Evolutionary conservation across 2,113 vertebrate genomes (phyloP).

Genomic region (Osmerus mordax): DNA sequence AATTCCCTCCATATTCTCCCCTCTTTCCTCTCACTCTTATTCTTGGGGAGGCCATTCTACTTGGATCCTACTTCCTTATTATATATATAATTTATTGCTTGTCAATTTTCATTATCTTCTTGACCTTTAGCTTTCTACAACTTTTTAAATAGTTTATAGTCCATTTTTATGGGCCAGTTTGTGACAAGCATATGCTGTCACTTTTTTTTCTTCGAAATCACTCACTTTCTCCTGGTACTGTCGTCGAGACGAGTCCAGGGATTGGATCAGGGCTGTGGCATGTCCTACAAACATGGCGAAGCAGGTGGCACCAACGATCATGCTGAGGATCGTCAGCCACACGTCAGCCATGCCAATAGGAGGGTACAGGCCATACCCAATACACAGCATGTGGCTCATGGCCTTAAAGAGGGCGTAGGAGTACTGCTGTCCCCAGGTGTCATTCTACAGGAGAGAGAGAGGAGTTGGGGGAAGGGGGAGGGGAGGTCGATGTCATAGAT

Average conservation of each 20-base stretch:
- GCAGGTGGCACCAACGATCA: slow-evolving; percentile 98
- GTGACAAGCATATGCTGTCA: neutral
- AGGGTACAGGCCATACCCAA: slow-evolving; percentile 94
- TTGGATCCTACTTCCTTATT: too few relatives aligned
- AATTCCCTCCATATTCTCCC: neutral
- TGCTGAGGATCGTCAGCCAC: slow-evolving; percentile 99
- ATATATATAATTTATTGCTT: too few relatives aligned
- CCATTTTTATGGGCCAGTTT: neutral
- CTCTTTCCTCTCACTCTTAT: neutral
- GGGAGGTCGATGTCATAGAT: too few relatives aligned
- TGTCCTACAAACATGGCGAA: slow-evolving; percentile 99
- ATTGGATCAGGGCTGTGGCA: slow-evolving; percentile 96
- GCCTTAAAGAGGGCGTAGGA: slow-evolving; percentile 97
- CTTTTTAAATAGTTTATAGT: neutral
- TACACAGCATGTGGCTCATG: slow-evolving; percentile 99
- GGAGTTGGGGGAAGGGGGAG: slow-evolving; percentile 8
- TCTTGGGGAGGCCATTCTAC: too few relatives aligned
- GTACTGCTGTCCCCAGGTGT: slow-evolving; percentile 97
- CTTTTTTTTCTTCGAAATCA: neutral
- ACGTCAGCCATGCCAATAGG: slow-evolving; percentile 94
- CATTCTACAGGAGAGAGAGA: slow-evolving; percentile 75
- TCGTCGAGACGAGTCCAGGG: slow-evolving; percentile 93
- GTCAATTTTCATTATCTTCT: neutral
- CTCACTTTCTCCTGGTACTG: slow-evolving; percentile 99
- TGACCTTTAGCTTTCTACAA: neutral